Conservation (phyloP, 2,113 vertebrate species). For the Alexandromys fortis region DNA sequence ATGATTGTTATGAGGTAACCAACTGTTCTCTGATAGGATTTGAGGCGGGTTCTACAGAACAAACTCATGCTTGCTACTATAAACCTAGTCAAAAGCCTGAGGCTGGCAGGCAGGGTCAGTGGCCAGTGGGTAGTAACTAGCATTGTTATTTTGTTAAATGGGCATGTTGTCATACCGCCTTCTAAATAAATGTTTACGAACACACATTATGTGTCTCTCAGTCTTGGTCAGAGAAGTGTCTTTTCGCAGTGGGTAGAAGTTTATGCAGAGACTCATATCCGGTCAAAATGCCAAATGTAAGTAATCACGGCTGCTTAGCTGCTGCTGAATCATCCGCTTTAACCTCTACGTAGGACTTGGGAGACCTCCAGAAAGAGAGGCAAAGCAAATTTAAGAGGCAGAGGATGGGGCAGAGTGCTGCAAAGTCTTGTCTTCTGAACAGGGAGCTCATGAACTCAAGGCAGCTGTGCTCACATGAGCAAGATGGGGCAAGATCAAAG, state of each 20-base stretch:
- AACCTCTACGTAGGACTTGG: not conserved
- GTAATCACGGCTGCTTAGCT: not conserved
- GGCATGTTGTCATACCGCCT: not conserved
- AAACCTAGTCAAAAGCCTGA: not conserved
- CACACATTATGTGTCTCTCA: not conserved
- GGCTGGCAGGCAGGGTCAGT: not conserved
- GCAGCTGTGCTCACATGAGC: no score
- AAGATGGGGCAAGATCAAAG: not conserved
- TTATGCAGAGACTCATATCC: not conserved
- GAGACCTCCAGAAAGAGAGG: not conserved
- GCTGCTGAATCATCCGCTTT: not conserved
- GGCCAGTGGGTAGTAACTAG: no score
- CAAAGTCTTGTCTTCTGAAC: not conserved
- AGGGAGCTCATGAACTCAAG: not conserved
- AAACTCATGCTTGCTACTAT: not conserved
- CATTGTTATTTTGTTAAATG: not conserved
- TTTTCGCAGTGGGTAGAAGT: not conserved
- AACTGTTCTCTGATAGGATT: not conserved
- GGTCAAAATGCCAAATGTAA: not conserved
- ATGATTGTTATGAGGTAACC: not conserved
- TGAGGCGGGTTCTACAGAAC: not conserved
- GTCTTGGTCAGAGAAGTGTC: not conserved
- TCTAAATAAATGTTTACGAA: not conserved
- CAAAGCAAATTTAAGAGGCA: not conserved
- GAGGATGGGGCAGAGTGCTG: not conserved